Base-by-base conservation (phyloP, 2,888 invertebrate species). In the Hartigia nigra region DNA sequence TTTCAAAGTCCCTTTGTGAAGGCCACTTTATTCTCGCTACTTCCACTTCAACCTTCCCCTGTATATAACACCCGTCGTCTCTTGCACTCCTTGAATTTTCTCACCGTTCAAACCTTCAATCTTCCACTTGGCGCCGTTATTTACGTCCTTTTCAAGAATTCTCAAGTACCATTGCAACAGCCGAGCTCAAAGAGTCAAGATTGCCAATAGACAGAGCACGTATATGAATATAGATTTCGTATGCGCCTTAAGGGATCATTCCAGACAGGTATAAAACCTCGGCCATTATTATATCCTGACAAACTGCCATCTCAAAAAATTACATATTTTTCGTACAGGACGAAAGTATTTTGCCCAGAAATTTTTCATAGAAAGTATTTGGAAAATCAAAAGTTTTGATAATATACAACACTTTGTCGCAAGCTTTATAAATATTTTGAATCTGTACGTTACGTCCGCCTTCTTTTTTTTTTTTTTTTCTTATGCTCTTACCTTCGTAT, bases 401-500 rank as follows among this genome's bases (percentile, higher is more conserved):
- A n/a, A n/a, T n/a, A n/a, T n/a, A n/a, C n/a, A n/a, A n/a, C n/a
- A n/a, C n/a, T n/a, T n/a, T n/a, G n/a, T n/a, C n/a, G n/a, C n/a
- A n/a, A n/a, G n/a, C n/a, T n/a, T 14, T 14, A 39, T 39, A 12
- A 4, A 1, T 39, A 5, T 14, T 39, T 14, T 0, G 1, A 39
- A 23, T 39, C 39, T 4, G 23, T 9, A 0, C 5, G 14, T 39
- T 23, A 23, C n/a, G n/a, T n/a, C 1, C 39, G 2, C 14, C 0
- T 14, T 14, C 39, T 0, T 0, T 0, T 14, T 5, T 1, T 39
- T 23, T 39, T 0, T 14, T 23, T 23, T 5, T 23, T 4, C 23
- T 14, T 4, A 1, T 39, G 39, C 39, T 23, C 23, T 23, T 39
- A 1, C 14, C 39, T 39, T 39, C 39, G 23, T n/a, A n/a, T n/a